Conservation (phyloP, 2,797 vertebrate genomes). For the Prionace glauca region DNA sequence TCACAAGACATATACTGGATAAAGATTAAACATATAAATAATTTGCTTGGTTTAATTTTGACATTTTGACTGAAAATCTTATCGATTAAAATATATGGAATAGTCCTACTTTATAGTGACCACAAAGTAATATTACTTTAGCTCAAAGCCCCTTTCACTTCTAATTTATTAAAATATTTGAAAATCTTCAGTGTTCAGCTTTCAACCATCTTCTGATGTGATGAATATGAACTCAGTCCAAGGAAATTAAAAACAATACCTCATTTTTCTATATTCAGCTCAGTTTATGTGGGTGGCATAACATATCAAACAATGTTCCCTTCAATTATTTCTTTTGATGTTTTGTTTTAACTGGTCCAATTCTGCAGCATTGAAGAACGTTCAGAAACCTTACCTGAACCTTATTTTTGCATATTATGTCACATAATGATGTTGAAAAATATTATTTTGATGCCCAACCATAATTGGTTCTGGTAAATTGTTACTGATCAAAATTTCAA, state of each 20-base stretch:
- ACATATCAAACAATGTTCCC: neutral
- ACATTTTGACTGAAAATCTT: slow-evolving; percentile 20
- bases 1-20: slow-evolving; percentile 22
- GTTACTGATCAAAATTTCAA: neutral
- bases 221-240: neutral
- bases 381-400: neutral
- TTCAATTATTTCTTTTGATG: neutral
- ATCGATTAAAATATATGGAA: slow-evolving; percentile 21
- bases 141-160: slow-evolving; percentile 24
- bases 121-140: slow-evolving; percentile 26
- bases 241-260: slow-evolving; percentile 10
- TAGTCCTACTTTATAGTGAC: neutral
- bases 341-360: neutral
- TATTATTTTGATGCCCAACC: neutral
- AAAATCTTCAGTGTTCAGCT: neutral
- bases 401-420: neutral
- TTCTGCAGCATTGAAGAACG: neutral
- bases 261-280: neutral
- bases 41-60: slow-evolving; percentile 35
- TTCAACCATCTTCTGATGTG: neutral
- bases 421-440: neutral
- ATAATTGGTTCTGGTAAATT: neutral
- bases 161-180: slow-evolving; percentile 32
- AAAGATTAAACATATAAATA: slow-evolving; percentile 36
- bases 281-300: neutral